These are phyloP conservation scores for Bombyx mandarina DNA, from an alignment of 1,140 invertebrate species.

Conservation along the genomic window DNA sequence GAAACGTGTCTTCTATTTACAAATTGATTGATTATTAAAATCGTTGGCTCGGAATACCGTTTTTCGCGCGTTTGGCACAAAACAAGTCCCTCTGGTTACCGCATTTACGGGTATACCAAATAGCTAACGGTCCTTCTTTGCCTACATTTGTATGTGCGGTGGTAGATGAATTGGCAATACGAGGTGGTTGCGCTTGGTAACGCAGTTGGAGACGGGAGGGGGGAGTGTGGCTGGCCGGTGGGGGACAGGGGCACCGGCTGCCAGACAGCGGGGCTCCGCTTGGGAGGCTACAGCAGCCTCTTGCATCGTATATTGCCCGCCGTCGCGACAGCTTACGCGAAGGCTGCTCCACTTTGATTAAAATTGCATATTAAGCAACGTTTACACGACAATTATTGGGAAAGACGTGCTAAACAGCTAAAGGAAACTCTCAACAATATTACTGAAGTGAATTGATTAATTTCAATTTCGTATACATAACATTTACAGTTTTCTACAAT, in stretches of 20 bases:
- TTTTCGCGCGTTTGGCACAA: too few species aligned
- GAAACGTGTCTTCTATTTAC: too few species aligned
- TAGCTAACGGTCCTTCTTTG: too few species aligned
- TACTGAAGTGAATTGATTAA: too few species aligned
- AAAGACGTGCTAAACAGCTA: slow-evolving; percentile 11
- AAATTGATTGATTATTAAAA: too few species aligned
- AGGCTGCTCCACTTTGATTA: slow-evolving; percentile 40
- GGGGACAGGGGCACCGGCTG: slow-evolving; percentile 26
- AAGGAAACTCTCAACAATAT: background rate
- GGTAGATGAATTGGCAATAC: slow-evolving; percentile 34
- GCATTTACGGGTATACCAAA: too few species aligned
- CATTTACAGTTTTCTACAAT: too few species aligned
- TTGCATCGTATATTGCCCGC: slow-evolving; percentile 41
- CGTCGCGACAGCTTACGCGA: slow-evolving; percentile 30
- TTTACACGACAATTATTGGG: slow-evolving; percentile 15
- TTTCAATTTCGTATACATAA: too few species aligned
- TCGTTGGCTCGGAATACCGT: too few species aligned
- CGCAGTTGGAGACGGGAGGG: slow-evolving; percentile 17
- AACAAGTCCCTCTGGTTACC: too few species aligned
- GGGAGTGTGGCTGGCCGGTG: slow-evolving; percentile 17
- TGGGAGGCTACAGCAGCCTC: slow-evolving; percentile 65
- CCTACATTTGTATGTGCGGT: slow-evolving; percentile 16
- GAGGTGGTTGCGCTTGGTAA: slow-evolving; percentile 45
- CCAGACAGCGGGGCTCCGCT: slow-evolving; percentile 67
- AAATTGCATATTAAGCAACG: slow-evolving; percentile 33